phyloP scores from a whole-genome alignment of 2,888 invertebrate genomes.

The Nesidiocoris tenuis region DNA sequence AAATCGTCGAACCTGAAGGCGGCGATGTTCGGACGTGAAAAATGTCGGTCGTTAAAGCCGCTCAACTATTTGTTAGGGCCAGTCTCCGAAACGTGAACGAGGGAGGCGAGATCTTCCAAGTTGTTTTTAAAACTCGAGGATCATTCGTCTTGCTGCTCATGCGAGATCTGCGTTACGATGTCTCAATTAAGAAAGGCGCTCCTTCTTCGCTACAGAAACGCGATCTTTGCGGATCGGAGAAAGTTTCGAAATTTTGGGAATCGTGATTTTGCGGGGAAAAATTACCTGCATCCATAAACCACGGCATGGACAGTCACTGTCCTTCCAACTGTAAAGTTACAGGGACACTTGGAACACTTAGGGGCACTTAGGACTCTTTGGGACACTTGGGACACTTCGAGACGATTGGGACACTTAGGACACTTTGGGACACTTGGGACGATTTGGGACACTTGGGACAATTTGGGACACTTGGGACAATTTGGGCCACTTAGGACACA shows the following conservation, averaged over 20 bases:
- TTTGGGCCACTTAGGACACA: too few relatives aligned
- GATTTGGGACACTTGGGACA: too few relatives aligned
- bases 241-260: not conserved
- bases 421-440: too few relatives aligned
- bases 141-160: not conserved
- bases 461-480: too few relatives aligned
- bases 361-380: too few relatives aligned
- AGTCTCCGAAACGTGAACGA: not conserved
- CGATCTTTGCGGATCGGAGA: not conserved
- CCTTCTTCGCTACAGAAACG: not conserved
- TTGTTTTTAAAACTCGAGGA: not conserved
- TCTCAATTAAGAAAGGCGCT: not conserved
- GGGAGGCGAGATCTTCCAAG: not conserved
- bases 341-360: too few relatives aligned
- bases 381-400: too few relatives aligned
- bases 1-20: not conserved
- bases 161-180: not conserved
- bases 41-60: constrained; percentile 22
- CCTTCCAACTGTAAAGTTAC: too few relatives aligned
- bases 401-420: too few relatives aligned
- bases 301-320: too few relatives aligned
- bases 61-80: constrained; percentile 29
- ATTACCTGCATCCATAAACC: too few relatives aligned
- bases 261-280: not conserved
- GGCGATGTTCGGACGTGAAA: constrained; percentile 6